Evolutionary conservation across 37 sponge, comb jelly and placozoan species (phyloP).

Genomic region (Axinella damicornis): DNA sequence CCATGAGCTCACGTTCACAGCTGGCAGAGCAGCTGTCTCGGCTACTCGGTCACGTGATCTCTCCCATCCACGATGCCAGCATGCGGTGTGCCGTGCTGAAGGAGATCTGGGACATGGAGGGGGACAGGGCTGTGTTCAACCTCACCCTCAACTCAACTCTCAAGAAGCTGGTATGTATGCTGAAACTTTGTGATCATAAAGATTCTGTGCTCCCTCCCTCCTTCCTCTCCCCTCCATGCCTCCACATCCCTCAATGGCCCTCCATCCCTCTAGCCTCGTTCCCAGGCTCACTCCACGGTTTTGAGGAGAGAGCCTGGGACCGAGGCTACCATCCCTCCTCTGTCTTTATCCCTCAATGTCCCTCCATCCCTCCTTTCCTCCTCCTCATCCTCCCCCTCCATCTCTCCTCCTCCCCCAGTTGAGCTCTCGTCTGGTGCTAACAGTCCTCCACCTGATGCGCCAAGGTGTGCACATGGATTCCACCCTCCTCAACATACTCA

Average conservation of each 20-base stretch:
- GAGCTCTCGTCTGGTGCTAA: slow-evolving; percentile 52
- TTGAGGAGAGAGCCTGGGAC: no score
- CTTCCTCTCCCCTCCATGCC: neutral
- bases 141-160: slow-evolving; percentile 15
- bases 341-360: neutral
- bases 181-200: no score
- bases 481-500: slow-evolving; percentile 11
- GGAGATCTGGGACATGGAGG: slow-evolving; percentile 44
- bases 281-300: neutral
- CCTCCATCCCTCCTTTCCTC: neutral
- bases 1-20: slow-evolving; percentile 38
- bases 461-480: neutral
- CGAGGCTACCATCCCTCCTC: no score
- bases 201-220: neutral
- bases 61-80: slow-evolving; percentile 25
- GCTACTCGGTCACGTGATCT: slow-evolving; percentile 49
- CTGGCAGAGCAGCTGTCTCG: slow-evolving; percentile 51
- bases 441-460: slow-evolving; percentile 39
- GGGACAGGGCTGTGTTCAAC: slow-evolving; percentile 30
- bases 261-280: neutral
- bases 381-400: neutral
- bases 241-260: neutral
- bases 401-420: slow-evolving; percentile 34
- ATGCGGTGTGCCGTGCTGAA: slow-evolving; percentile 40
- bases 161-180: slow-evolving; percentile 65